Base-by-base conservation (phyloP, 2,888 invertebrate genomes). In the Ectobius pallidus region DNA sequence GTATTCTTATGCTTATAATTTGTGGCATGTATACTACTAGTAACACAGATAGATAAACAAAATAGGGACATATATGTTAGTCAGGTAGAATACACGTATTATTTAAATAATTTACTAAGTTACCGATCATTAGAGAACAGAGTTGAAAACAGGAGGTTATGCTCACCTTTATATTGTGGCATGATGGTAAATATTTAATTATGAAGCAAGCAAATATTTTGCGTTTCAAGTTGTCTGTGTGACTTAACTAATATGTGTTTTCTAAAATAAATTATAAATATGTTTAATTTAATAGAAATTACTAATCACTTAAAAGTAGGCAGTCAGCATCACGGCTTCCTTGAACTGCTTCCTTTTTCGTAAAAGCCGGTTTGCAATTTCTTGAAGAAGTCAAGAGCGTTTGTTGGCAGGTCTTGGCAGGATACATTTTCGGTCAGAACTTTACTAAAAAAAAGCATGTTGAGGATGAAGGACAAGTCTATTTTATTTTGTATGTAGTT, bases 91-190 rank as follows among this genome's bases (percentile, higher is more conserved):
- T 4, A 18, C 7, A 18, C 6, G 9, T 18, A 20, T 49, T 49
- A 18, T 18, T 3, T 7, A 49, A 20, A 49, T 22, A 44, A 9
- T 44, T 49, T 6, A 49, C 49, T 4, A 18, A 22, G 1, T 1
- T 14, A n/a, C 44, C 14, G n/a, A 44, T 44, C 2, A 4, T 44
- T 18, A 46, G 6, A 4, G n/a, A 6, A 46, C 18, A 3, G n/a
- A 1, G 46, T n/a, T 1, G 1, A 1, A n/a, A 46, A 0, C 4
- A 46, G n/a, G 61, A 62, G 61, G 61, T 62, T 61, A 72, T 6
- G n/a, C 39, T 62, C 70, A 73, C 69, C 73, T 73, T 73, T 73
- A 27, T 70, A 73, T 6, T 61, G 25, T 30, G 73, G 73, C 73
- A 73, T 73, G 16, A 25, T 72, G 9, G 20, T 73, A 44, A 18